These are phyloP conservation scores for Gortyna flavago DNA, from an alignment of 2,888 invertebrate genomes.

Conservation along the genomic window DNA sequence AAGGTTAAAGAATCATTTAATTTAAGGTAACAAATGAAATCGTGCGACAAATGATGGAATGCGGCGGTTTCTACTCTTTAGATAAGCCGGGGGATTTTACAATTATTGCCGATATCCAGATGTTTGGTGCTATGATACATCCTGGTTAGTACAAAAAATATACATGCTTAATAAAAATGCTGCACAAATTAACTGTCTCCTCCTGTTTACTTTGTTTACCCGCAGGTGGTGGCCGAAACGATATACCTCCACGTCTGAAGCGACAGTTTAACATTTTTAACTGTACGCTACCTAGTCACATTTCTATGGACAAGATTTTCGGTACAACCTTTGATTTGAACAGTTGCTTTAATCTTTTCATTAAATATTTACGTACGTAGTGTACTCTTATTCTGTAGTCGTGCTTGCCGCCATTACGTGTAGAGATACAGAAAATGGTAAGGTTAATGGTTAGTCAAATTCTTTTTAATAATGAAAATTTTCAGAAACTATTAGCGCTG, in stretches of 20 bases:
- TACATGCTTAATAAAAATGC: background rate
- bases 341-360: background rate
- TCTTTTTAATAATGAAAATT: background rate
- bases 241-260: conserved; percentile 96
- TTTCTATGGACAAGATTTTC: conserved; percentile 97
- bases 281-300: conserved; percentile 95
- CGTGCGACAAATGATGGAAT: conserved; percentile 96
- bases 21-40: conserved; percentile 95
- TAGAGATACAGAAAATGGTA: background rate
- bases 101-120: conserved; percentile 94
- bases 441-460: background rate
- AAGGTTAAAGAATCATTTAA: background rate
- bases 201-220: background rate
- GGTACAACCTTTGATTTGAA: conserved; percentile 81
- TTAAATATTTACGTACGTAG: background rate
- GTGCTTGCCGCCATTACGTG: background rate
- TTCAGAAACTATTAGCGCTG: conserved; percentile 93
- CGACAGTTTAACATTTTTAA: conserved; percentile 96
- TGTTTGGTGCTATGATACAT: conserved; percentile 97
- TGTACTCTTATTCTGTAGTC: background rate
- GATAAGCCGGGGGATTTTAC: conserved; percentile 97
- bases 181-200: background rate
- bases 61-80: conserved; percentile 95
- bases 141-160: conserved; percentile 88
- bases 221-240: conserved; percentile 95